Evolutionary conservation across 2,888 invertebrate genomes (phyloP).

Genomic region (Eurytoma adleriae): DNA sequence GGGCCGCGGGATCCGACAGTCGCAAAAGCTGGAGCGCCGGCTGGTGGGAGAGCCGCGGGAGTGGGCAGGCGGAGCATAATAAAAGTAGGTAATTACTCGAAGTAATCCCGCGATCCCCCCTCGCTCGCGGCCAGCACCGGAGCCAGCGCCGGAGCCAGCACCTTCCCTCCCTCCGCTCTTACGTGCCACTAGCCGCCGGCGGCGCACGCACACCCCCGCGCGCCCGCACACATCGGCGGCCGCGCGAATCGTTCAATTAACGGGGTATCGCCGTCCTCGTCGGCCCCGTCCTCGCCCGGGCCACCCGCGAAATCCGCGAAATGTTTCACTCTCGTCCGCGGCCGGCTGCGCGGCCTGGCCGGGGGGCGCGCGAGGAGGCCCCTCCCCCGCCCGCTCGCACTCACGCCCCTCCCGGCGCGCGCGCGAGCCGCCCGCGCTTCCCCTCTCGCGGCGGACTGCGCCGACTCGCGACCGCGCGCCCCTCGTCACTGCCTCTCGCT

Average conservation of each 20-base stretch:
- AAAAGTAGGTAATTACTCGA: constrained; percentile 75
- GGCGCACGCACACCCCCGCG: neutral
- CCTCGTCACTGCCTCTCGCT: constrained; percentile 47
- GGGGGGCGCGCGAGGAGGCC: constrained; percentile 59
- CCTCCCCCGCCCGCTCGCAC: constrained; percentile 68
- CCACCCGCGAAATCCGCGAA: constrained; percentile 72
- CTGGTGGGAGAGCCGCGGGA: constrained; percentile 32
- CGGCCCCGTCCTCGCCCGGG: constrained; percentile 64
- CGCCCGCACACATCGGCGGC: constrained; percentile 61
- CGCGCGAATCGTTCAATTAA: constrained; percentile 74
- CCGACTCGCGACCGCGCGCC: constrained; percentile 54
- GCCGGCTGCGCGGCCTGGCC: neutral
- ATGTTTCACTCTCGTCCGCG: constrained; percentile 70
- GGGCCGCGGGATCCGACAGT: constrained; percentile 44
- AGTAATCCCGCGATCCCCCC: constrained; percentile 70
- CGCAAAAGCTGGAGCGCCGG: constrained; percentile 11
- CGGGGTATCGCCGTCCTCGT: constrained; percentile 60
- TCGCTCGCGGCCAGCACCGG: constrained; percentile 13
- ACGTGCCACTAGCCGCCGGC: neutral
- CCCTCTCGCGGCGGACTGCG: constrained; percentile 32
- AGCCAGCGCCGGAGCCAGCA: neutral
- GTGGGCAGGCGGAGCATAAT: constrained; percentile 72
- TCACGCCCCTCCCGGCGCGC: constrained; percentile 60
- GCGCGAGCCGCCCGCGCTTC: constrained; percentile 14
- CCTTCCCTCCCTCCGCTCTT: constrained; percentile 28